Evolutionary conservation across 2,113 vertebrate species (phyloP).

Genomic region (Campylomormyrus numenius): DNA sequence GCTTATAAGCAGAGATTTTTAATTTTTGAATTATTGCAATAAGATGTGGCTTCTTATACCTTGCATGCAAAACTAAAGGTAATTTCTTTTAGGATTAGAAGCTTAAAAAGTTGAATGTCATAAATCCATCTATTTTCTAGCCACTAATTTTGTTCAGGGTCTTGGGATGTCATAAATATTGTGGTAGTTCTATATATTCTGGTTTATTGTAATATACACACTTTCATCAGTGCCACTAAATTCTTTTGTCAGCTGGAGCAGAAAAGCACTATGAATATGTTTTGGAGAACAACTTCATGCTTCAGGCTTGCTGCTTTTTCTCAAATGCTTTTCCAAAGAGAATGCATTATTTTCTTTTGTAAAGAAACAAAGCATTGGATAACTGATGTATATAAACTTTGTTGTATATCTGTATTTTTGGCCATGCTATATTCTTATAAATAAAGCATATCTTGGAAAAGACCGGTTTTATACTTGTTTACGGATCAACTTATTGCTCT

Average conservation of each 20-base stretch:
- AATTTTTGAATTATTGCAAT: not conserved
- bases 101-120: not conserved
- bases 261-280: not conserved
- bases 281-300: not conserved
- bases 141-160: not conserved
- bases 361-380: conserved; percentile 13
- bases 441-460: conserved; percentile 18
- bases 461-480: not conserved
- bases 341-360: conserved; percentile 5
- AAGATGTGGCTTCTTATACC: not conserved
- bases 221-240: not conserved
- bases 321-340: conserved; percentile 14
- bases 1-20: not conserved
- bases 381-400: conserved; percentile 15
- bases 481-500: not conserved
- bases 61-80: not conserved
- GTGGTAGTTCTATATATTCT: not conserved
- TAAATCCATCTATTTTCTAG: not conserved
- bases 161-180: not conserved
- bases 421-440: conserved; percentile 18
- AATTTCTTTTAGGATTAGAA: not conserved
- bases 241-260: not conserved
- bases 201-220: not conserved
- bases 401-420: conserved; percentile 22
- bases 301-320: not conserved